Percentiles rank a stretch among this genome's conserved stretches.
phyloP scores from a whole-genome alignment of 2,888 invertebrate species.

The Tenthredo mesomela region DNA sequence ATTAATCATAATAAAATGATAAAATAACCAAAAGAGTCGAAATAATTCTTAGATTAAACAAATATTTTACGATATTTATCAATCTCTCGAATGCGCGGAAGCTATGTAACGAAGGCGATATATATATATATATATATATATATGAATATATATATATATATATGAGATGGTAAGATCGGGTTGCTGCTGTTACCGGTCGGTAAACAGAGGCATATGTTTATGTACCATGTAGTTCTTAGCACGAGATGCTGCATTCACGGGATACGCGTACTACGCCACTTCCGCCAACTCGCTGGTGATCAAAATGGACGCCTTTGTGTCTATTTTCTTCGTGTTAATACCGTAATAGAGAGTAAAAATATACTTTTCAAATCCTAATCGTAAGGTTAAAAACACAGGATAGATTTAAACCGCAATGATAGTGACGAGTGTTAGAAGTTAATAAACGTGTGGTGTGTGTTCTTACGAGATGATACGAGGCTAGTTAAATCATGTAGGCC shows the following conservation, averaged over 20 bases:
- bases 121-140: too few species aligned
- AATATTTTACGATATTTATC: background rate
- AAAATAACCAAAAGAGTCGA: background rate
- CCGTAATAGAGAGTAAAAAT: constrained; percentile 70
- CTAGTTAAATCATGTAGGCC: constrained; percentile 73
- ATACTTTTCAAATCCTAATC: background rate
- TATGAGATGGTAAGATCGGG: background rate
- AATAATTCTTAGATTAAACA: background rate
- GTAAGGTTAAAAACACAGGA: background rate
- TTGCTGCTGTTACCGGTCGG: background rate
- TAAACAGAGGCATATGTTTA: background rate
- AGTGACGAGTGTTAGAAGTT: constrained; percentile 64
- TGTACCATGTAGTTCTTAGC: background rate
- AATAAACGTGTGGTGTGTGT: constrained; percentile 65
- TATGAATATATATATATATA: too few species aligned
- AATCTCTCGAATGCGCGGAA: background rate
- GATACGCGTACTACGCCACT: constrained; percentile 70
- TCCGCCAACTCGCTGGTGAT: constrained; percentile 76
- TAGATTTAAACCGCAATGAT: constrained; percentile 58
- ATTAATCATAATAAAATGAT: background rate
- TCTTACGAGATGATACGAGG: constrained; percentile 10
- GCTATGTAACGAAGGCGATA: background rate
- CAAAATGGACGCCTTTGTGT: constrained; percentile 78
- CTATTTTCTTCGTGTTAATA: constrained; percentile 76
- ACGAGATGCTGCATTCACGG: background rate